Evolutionary conservation across 2,888 invertebrate species (phyloP).

Genomic region (Notodonta ziczac): DNA sequence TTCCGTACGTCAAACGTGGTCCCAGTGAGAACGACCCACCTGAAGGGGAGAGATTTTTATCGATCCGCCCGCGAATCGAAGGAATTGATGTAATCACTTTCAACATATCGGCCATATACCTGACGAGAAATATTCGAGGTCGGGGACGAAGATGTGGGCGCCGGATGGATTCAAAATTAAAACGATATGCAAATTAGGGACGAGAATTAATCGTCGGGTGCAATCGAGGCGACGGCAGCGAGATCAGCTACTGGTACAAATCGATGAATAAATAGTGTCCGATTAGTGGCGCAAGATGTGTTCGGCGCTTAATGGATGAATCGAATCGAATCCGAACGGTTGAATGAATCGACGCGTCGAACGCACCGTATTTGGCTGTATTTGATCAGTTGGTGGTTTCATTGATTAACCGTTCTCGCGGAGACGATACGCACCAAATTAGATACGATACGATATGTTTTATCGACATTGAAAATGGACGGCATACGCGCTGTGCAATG

Average conservation of each 20-base stretch:
- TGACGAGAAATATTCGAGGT: conserved; percentile 74
- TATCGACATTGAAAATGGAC: conserved; percentile 31
- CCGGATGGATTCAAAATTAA: conserved; percentile 80
- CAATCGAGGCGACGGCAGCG: conserved; percentile 73
- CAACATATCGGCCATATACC: conserved; percentile 63
- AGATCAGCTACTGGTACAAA: conserved; percentile 74
- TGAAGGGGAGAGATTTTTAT: conserved; percentile 64
- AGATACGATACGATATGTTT: conserved; percentile 34
- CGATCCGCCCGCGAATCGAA: conserved; percentile 63
- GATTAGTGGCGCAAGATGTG: conserved; percentile 72
- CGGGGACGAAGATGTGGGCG: conserved; percentile 75
- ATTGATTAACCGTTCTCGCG: conserved; percentile 59
- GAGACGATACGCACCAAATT: conserved; percentile 48
- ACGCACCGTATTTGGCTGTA: conserved; percentile 60
- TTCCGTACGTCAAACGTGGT: conserved; percentile 66
- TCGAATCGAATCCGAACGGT: conserved; percentile 61
- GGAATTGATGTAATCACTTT: conserved; percentile 76
- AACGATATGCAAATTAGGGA: conserved; percentile 78
- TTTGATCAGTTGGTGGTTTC: conserved; percentile 60
- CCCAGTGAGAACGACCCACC: conserved; percentile 58
- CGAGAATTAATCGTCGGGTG: conserved; percentile 74
- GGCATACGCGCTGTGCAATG: conserved; percentile 11
- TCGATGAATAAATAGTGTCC: conserved; percentile 78
- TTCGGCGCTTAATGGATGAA: conserved; percentile 67
- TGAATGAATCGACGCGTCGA: conserved; percentile 63